phyloP scores from a whole-genome alignment of 1,140 invertebrate genomes.

The Brachionus sp. region DNA sequence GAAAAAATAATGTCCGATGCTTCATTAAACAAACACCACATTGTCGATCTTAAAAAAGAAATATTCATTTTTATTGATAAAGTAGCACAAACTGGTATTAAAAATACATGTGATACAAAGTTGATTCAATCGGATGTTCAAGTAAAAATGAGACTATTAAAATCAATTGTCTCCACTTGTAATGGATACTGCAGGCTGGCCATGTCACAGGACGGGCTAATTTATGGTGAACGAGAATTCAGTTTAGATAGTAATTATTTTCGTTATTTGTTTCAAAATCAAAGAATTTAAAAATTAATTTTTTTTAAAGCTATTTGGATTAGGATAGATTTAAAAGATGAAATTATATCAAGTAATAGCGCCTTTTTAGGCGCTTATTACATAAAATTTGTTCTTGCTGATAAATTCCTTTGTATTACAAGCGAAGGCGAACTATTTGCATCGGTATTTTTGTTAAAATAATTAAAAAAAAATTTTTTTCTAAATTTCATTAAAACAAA shows the following conservation, averaged over 20 bases:
- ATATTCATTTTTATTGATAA: conserved; percentile 20
- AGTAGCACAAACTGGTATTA: conserved; percentile 32
- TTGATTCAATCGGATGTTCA: conserved; percentile 36
- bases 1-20: conserved; percentile 1
- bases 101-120: conserved; percentile 35
- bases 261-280: neutral
- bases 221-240: conserved; percentile 26
- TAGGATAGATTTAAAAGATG: conserved; percentile 1
- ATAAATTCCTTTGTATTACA: conserved; percentile 26
- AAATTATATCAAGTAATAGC: neutral
- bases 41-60: neutral
- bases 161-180: conserved; percentile 8
- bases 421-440: conserved; percentile 8
- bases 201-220: neutral
- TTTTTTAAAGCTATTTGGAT: conserved; percentile 22
- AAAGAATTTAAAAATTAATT: neutral
- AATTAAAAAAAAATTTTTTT: neutral
- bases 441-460: neutral
- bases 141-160: conserved; percentile 37
- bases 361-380: conserved; percentile 31
- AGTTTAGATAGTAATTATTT: conserved; percentile 9
- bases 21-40: neutral
- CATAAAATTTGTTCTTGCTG: conserved; percentile 36
- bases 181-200: conserved; percentile 23
- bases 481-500: neutral